Conservation (phyloP, 2,797 vertebrate species). For the Heterohyrax brucei region DNA sequence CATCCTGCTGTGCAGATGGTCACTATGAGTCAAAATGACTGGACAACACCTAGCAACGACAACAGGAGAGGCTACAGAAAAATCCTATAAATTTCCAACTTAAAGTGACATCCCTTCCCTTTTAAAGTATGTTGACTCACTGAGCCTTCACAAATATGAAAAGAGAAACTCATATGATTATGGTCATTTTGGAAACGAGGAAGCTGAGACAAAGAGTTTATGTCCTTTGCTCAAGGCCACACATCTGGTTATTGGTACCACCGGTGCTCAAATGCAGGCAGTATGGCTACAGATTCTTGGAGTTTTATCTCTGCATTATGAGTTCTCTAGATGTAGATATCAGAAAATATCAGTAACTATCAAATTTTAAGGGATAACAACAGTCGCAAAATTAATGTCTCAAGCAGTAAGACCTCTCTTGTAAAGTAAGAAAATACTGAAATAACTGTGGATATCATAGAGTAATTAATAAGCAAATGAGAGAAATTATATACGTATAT, state of each 20-base stretch:
- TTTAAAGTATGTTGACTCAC: background rate
- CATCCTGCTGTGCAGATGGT: no score
- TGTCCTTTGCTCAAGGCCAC: no score
- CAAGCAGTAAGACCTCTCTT: background rate
- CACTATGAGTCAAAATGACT: no score
- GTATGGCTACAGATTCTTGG: background rate
- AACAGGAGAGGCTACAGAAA: background rate
- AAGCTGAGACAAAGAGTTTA: background rate
- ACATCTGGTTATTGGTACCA: background rate
- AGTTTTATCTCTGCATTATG: background rate
- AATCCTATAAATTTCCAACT: background rate
- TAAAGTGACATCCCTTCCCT: rapidly evolving
- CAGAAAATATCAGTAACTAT: background rate
- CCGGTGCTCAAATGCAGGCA: background rate
- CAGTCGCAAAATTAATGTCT: background rate
- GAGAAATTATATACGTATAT: background rate
- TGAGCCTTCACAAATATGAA: background rate
- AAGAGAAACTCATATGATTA: background rate
- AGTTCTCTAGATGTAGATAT: constrained; percentile 8
- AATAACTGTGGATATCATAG: background rate
- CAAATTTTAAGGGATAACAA: background rate
- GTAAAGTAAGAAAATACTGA: background rate
- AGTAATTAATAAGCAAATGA: background rate
- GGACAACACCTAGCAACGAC: no score
- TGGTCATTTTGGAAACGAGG: background rate